Percentiles rank a stretch among this genome's conserved stretches.
These are phyloP conservation scores for Orthosia gothica DNA, from an alignment of 2,888 invertebrate species.

Conservation along the genomic window DNA sequence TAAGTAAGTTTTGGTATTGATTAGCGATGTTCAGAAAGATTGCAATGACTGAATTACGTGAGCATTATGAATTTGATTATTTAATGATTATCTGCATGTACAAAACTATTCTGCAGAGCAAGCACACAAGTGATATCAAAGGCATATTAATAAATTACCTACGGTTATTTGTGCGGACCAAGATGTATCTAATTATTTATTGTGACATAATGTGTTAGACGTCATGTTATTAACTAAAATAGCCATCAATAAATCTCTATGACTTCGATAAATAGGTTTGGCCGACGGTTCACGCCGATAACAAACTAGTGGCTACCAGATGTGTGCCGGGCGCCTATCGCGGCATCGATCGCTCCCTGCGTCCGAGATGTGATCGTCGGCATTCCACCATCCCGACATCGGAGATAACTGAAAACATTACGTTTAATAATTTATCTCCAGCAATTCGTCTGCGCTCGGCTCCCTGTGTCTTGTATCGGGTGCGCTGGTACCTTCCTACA, in stretches of 20 bases:
- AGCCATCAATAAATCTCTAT: slow-evolving; percentile 83
- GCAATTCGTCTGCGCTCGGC: slow-evolving; percentile 80
- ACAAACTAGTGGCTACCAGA: slow-evolving; percentile 84
- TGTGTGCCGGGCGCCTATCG: slow-evolving; percentile 79
- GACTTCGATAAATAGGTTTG: slow-evolving; percentile 86
- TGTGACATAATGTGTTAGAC: slow-evolving; percentile 80
- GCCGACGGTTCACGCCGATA: slow-evolving; percentile 82
- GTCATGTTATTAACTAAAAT: slow-evolving; percentile 82
- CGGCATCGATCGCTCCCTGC: slow-evolving; percentile 78
- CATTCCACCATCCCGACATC: slow-evolving; percentile 80
- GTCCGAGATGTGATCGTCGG: slow-evolving; percentile 79
- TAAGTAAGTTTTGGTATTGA: slow-evolving; percentile 6
- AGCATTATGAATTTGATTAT: slow-evolving; percentile 38
- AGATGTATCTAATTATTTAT: slow-evolving; percentile 77
- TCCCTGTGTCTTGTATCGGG: slow-evolving; percentile 67
- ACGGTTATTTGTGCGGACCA: slow-evolving; percentile 58
- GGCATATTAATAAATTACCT: slow-evolving; percentile 65
- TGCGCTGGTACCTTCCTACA: slow-evolving; percentile 58
- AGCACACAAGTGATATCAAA: slow-evolving; percentile 56
- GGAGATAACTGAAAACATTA: slow-evolving; percentile 83
- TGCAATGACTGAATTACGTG: slow-evolving; percentile 15
- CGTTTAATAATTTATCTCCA: slow-evolving; percentile 82
- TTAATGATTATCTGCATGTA: slow-evolving; percentile 37
- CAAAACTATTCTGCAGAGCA: slow-evolving; percentile 46
- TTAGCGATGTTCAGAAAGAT: slow-evolving; percentile 34